These are phyloP conservation scores for Cremastinae sp. DNA, from an alignment of 2,888 invertebrate genomes.

Conservation along the genomic window DNA sequence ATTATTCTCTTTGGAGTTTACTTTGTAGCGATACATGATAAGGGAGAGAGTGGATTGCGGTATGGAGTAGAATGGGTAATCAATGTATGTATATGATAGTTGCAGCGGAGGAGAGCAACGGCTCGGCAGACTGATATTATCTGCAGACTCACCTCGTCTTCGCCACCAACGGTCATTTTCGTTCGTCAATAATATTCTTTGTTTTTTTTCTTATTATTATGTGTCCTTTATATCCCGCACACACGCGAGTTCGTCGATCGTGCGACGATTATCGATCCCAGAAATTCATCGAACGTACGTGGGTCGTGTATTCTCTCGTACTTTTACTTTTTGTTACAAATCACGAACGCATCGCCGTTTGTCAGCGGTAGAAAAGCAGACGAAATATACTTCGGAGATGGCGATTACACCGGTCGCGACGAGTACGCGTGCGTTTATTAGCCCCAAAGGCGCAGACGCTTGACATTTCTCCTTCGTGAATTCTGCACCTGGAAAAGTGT, in stretches of 20 bases:
- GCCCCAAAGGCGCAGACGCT: constrained; percentile 28
- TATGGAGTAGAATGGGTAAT: no score
- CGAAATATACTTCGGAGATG: constrained; percentile 68
- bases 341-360: constrained; percentile 26
- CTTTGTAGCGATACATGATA: no score
- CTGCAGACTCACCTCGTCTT: constrained; percentile 63
- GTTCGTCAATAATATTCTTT: not conserved
- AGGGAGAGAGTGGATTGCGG: no score
- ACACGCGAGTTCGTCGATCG: not conserved
- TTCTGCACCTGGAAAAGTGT: not conserved
- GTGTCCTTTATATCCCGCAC: not conserved
- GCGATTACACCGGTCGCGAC: constrained; percentile 64
- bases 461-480: not conserved
- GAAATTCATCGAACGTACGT: not conserved
- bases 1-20: no score
- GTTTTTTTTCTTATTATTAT: not conserved
- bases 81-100: constrained; percentile 34
- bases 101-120: not conserved
- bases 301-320: no score
- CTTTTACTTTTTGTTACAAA: not conserved
- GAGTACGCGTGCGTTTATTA: constrained; percentile 64
- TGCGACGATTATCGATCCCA: not conserved
- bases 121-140: not conserved
- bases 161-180: constrained; percentile 64
- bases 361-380: constrained; percentile 65